Evolutionary conservation across 2,888 invertebrate species (phyloP).

Genomic region (Brenthis daphne): DNA sequence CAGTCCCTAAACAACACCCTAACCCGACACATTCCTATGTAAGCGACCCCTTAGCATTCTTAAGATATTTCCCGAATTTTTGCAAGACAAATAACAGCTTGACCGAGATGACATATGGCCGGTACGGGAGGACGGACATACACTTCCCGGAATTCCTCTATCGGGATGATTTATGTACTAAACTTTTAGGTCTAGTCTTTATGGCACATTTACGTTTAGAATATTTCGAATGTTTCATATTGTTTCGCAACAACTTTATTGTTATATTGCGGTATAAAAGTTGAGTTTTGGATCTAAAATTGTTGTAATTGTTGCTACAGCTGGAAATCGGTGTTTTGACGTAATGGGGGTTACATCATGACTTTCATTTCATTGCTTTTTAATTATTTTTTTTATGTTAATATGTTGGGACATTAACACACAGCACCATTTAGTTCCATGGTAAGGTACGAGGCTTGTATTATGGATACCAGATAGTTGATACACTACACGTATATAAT

Average conservation of each 20-base stretch:
- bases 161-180: conserved; percentile 54
- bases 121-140: conserved; percentile 57
- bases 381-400: too few relatives aligned
- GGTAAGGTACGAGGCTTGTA: too few relatives aligned
- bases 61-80: conserved; percentile 71
- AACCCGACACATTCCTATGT: conserved; percentile 43
- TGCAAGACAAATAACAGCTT: conserved; percentile 78
- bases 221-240: conserved; percentile 11
- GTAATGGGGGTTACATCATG: too few relatives aligned
- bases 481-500: too few relatives aligned
- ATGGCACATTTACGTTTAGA: conserved; percentile 11
- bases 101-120: conserved; percentile 77
- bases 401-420: too few relatives aligned
- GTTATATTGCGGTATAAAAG: conserved; percentile 8
- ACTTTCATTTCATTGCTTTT: too few relatives aligned
- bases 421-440: too few relatives aligned
- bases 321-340: too few relatives aligned
- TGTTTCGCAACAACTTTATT: conserved; percentile 20
- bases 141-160: conserved; percentile 62
- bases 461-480: too few relatives aligned
- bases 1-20: conserved; percentile 39
- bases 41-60: conserved; percentile 56
- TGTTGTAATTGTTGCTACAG: too few relatives aligned
- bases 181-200: conserved; percentile 47
- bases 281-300: neutral